A percentile compares a stretch with the other conserved stretches of the same genome.
phyloP scores from a whole-genome alignment of 1,140 invertebrate species.

The Hypothenemus hampei region DNA sequence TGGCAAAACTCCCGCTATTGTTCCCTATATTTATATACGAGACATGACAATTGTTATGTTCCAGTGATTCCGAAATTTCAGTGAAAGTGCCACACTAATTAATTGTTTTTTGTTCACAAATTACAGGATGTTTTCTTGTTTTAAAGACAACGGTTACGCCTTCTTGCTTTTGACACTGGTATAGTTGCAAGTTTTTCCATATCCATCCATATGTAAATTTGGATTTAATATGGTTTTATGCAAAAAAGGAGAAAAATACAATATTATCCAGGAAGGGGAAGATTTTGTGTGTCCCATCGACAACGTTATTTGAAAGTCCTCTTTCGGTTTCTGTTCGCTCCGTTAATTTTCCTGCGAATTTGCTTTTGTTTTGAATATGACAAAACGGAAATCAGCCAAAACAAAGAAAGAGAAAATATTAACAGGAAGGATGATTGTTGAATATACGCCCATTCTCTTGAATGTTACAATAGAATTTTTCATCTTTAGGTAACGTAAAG shows the following conservation, averaged over 20 bases:
- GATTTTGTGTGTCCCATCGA: no score
- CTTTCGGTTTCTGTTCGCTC: neutral
- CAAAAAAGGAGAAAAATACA: no score
- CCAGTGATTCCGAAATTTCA: conserved; percentile 33
- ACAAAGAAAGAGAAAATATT: neutral
- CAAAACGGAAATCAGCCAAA: neutral
- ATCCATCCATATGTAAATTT: no score
- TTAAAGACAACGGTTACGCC: no score
- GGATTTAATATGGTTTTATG: no score
- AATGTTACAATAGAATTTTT: no score
- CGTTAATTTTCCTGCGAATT: neutral
- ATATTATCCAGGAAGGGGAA: no score
- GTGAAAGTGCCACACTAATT: conserved; percentile 35
- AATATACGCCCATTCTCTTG: no score
- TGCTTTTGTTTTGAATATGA: neutral
- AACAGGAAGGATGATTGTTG: no score
- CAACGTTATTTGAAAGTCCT: neutral
- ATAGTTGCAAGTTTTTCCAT: no score
- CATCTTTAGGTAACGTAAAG: no score
- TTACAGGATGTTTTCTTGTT: conserved; percentile 16
- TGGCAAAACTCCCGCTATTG: conserved; percentile 12
- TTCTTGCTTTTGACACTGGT: no score
- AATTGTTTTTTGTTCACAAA: conserved; percentile 24
- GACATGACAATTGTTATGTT: conserved; percentile 31
- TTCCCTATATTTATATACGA: conserved; percentile 31